Evolutionary conservation across 1,140 invertebrate species (phyloP).

Genomic region (Asbolus verrucosus): DNA sequence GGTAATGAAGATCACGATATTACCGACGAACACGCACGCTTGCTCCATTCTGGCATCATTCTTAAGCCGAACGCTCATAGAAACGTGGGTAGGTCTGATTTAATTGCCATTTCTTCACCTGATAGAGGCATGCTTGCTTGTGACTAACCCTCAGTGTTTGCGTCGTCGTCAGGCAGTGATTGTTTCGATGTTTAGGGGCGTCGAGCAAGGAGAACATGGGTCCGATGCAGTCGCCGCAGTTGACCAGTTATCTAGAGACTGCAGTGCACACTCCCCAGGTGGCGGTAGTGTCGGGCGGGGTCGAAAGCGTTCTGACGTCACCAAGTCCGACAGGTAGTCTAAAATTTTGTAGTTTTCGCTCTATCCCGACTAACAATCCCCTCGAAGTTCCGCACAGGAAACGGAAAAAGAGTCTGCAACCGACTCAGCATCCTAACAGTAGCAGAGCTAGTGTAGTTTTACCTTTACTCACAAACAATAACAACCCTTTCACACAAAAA

Average conservation of each 20-base stretch:
- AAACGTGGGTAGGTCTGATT: conserved; percentile 60
- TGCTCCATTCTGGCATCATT: conserved; percentile 76
- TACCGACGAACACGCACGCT: conserved; percentile 87
- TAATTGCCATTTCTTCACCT: conserved; percentile 6
- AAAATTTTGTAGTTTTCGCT: not conserved
- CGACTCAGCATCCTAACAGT: conserved; percentile 75
- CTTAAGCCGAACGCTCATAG: conserved; percentile 65
- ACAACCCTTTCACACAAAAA: conserved; percentile 66
- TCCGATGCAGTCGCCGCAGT: conserved; percentile 25
- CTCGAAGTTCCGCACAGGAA: conserved; percentile 57
- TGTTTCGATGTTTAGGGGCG: conserved; percentile 1
- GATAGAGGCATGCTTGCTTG: conserved; percentile 16
- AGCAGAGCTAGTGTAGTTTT: conserved; percentile 82
- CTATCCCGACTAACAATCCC: conserved; percentile 11
- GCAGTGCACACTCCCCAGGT: conserved; percentile 57
- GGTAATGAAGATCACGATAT: conserved; percentile 77
- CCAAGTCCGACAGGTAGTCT: conserved; percentile 70
- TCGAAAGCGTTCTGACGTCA: conserved; percentile 67
- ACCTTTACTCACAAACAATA: conserved; percentile 73
- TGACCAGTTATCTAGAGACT: conserved; percentile 47
- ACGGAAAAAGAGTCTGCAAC: conserved; percentile 69
- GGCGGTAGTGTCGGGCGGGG: conserved; percentile 62
- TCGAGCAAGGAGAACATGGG: conserved; percentile 42
- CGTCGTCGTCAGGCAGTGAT: not conserved
- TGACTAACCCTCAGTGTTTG: conserved; percentile 32